phyloP scores from a whole-genome alignment of 2,797 vertebrate species.

The Poeciliopsis presidionis region DNA sequence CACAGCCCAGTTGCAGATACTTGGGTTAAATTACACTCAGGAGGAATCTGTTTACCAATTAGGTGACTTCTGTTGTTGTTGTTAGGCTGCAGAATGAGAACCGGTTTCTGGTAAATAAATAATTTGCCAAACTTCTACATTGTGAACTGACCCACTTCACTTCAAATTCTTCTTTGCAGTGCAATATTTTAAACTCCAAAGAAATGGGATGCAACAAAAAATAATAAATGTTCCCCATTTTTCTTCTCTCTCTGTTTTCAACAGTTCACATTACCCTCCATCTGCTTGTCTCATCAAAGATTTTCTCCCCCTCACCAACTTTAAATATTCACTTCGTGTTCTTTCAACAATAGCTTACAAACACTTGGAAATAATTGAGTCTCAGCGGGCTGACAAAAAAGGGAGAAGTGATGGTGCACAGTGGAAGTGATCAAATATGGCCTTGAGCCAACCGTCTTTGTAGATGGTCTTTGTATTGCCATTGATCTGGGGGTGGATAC shows the following conservation, averaged over 20 bases:
- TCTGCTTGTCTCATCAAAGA: conserved; percentile 77
- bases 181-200: conserved; percentile 30
- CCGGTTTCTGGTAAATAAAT: background rate
- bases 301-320: conserved; percentile 61
- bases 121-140: background rate
- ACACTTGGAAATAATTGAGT: conserved; percentile 85
- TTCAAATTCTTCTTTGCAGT: conserved; percentile 52
- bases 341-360: conserved; percentile 83
- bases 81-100: background rate
- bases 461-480: conserved; percentile 81
- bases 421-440: conserved; percentile 84
- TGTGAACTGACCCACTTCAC: conserved; percentile 41
- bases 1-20: background rate
- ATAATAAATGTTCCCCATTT: conserved; percentile 36
- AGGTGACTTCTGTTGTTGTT: background rate
- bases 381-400: conserved; percentile 74
- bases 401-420: conserved; percentile 57
- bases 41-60: background rate
- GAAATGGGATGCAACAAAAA: conserved; percentile 42
- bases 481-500: conserved; percentile 82
- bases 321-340: conserved; percentile 75
- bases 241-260: conserved; percentile 44
- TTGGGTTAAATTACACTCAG: background rate
- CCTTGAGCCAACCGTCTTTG: conserved; percentile 83
- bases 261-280: conserved; percentile 71